Evolutionary conservation across 2,888 invertebrate species (phyloP).

Genomic region (Branchinecta sandiegonensis): DNA sequence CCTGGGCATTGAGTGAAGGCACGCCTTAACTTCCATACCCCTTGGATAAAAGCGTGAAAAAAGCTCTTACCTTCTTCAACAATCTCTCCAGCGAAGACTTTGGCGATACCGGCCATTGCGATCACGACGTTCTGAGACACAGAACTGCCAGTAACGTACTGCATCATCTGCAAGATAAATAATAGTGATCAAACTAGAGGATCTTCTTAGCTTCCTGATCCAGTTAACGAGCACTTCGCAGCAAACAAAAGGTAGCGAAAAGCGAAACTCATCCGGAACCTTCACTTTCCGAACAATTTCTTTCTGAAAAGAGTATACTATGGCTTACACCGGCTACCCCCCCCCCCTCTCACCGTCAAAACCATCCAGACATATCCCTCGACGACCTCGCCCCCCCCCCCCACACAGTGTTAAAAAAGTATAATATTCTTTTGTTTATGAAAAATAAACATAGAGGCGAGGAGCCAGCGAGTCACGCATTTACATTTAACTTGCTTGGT

Average conservation of each 20-base stretch:
- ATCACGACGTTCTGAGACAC: conserved; percentile 98
- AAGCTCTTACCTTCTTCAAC: conserved; percentile 75
- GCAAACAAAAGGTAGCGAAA: background rate
- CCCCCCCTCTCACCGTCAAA: no score
- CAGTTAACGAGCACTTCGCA: background rate
- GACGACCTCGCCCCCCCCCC: no score
- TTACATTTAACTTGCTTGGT: no score
- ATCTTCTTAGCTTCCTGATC: background rate
- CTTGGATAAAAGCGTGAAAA: no score
- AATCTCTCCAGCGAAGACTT: conserved; percentile 97
- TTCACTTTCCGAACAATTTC: background rate
- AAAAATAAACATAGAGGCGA: no score
- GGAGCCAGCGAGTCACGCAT: no score
- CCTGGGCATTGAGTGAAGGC: no score
- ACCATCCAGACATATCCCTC: no score
- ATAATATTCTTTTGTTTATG: no score
- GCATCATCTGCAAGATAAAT: conserved; percentile 53
- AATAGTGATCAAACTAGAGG: background rate
- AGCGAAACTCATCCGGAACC: background rate
- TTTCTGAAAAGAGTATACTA: background rate
- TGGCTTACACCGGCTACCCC: background rate
- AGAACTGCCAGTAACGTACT: conserved; percentile 90
- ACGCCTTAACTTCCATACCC: no score
- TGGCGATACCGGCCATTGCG: conserved; percentile 97
- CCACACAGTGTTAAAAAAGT: no score